Evolutionary conservation across 2,797 vertebrate genomes (phyloP), one percentile per base, ranked within the genome.

Genomic region (Dicrostonyx torquatus): DNA sequence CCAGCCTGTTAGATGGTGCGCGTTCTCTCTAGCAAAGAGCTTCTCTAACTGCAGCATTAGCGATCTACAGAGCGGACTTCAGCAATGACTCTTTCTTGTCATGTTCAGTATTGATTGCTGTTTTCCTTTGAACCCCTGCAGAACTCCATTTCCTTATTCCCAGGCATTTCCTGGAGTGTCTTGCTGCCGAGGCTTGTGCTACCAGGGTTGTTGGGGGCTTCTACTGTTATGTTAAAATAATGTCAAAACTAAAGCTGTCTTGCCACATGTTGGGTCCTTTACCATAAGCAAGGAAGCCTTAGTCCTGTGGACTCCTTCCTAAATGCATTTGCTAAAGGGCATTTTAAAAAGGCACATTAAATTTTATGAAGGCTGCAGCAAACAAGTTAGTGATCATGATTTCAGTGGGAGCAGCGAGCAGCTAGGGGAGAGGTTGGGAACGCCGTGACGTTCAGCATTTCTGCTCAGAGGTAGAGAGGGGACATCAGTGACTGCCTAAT

Each of bases 341-440:
- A 94, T 97, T 98, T 96, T 62, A 92, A 89, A 95, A 93, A 96
- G 73, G 43, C 91, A 94, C 88, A 92, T 97, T 96, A 97, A 95
- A 95, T 24, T 97, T 97, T 97, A 91, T 89, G 75, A 60, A 48
- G 43, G 97, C 97, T 97, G 97, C 95, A 96, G 95, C 76, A 97
- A 97, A 97, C 66, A 93, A 72, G 95, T 97, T 96, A 88, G 75
- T 89, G 93, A 94, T 95, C 82, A 22, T 37, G 70, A 83, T 95
- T 98, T 97, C 92, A 90, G 93, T 89, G 89, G 64, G 86, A 24
- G 4, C 73, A 95, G 77, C 0, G 0, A 76, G 79, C 20, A 93
- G 96, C 94, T 90, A 77, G 97, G 89, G 94, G 86, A 94, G 96
- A 96, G 76, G 53, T 90, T 90, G 85, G 93, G 60, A 40, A 77